Evolutionary conservation across 2,888 invertebrate genomes (phyloP).

Genomic region (Scaeva pyrastri): DNA sequence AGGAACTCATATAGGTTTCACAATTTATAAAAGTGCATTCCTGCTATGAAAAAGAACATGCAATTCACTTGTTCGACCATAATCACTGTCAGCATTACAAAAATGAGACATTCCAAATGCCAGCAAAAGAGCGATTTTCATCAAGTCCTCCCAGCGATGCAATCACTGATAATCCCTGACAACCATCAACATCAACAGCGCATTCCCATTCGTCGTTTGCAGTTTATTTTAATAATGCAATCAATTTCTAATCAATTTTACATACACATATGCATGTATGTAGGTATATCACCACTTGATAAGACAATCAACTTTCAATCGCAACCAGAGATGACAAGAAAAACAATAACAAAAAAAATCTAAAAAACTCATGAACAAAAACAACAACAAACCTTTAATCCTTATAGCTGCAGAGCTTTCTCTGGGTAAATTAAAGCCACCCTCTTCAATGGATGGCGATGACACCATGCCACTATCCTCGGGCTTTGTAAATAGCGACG

Average conservation of each 20-base stretch:
- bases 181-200: background rate
- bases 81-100: background rate
- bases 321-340: constrained; percentile 23
- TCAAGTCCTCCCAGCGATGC: background rate
- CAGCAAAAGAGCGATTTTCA: background rate
- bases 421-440: constrained; percentile 83
- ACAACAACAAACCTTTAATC: constrained; percentile 80
- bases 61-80: no score
- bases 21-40: no score
- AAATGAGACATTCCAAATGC: background rate
- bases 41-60: background rate
- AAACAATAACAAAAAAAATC: background rate
- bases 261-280: background rate
- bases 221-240: constrained; percentile 18
- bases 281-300: constrained; percentile 16
- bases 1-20: no score
- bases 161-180: background rate
- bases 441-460: constrained; percentile 84
- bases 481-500: constrained; percentile 72
- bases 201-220: background rate
- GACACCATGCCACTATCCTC: constrained; percentile 82
- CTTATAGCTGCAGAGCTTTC: constrained; percentile 83
- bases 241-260: constrained; percentile 23
- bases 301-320: constrained; percentile 41
- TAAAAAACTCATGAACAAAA: constrained; percentile 13